These are phyloP conservation scores for Druon quercuslanigerum DNA, from an alignment of 1,140 invertebrate species.

Conservation along the genomic window DNA sequence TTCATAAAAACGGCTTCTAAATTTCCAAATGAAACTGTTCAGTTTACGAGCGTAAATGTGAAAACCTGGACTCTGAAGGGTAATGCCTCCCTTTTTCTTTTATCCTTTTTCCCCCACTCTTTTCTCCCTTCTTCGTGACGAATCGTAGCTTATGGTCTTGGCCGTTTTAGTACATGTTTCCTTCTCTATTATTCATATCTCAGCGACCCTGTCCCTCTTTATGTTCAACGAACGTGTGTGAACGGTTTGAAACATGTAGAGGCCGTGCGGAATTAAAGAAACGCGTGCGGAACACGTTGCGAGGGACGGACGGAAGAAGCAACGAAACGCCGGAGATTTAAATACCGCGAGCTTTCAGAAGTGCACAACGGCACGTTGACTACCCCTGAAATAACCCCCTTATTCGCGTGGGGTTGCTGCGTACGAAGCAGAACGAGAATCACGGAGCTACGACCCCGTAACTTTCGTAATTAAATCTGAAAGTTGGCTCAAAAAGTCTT, in stretches of 20 bases:
- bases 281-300: constrained; percentile 23
- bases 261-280: constrained; percentile 37
- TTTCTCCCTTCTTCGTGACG: constrained; percentile 29
- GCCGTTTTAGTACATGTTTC: neutral
- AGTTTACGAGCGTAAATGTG: constrained; percentile 11
- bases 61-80: neutral
- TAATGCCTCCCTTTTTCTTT: constrained; percentile 28
- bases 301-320: neutral
- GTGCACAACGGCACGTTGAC: constrained; percentile 34
- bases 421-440: constrained; percentile 18
- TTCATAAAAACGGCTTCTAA: constrained; percentile 22
- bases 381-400: constrained; percentile 42
- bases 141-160: constrained; percentile 31
- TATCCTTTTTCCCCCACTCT: constrained; percentile 6
- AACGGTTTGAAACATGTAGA: constrained; percentile 19
- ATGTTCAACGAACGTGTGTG: constrained; percentile 23
- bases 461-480: constrained; percentile 65
- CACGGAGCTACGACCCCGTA: constrained; percentile 44
- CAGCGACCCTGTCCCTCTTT: neutral
- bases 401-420: constrained; percentile 37
- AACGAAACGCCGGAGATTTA: constrained; percentile 23
- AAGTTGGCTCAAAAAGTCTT: constrained; percentile 50
- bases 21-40: constrained; percentile 16
- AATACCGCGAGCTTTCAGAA: constrained; percentile 35
- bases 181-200: constrained; percentile 23